These are phyloP conservation scores for Cavia aperea DNA, from an alignment of 2,113 vertebrate species.

Conservation along the genomic window DNA sequence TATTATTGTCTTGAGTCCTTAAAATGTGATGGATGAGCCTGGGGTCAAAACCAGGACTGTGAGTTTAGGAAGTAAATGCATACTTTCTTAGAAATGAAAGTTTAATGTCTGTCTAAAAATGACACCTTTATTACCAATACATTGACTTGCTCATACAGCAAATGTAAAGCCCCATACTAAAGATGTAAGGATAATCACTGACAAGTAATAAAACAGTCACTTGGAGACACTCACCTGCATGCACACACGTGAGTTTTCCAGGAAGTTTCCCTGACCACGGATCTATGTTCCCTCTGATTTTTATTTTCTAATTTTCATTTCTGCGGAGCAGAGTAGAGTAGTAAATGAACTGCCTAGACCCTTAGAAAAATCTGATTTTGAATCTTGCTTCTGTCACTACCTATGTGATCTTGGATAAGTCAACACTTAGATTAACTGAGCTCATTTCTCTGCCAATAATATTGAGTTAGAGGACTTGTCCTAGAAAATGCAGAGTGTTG, in stretches of 20 bases:
- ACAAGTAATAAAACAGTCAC: not conserved
- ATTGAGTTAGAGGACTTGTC: not conserved
- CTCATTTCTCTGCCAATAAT: not conserved
- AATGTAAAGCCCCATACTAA: not conserved
- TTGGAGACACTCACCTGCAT: too few relatives aligned
- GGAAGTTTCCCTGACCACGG: not conserved
- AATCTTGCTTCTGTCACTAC: not conserved
- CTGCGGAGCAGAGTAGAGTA: not conserved
- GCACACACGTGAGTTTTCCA: not conserved
- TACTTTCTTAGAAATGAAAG: not conserved
- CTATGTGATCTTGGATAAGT: not conserved
- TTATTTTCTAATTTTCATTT: not conserved
- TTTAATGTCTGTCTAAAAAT: not conserved
- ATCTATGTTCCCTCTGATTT: not conserved
- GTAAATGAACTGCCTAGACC: not conserved
- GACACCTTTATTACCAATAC: not conserved
- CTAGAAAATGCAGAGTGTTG: not conserved
- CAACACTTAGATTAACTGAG: not conserved
- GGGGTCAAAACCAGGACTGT: not conserved
- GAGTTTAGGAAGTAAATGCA: not conserved
- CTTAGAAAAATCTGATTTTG: constrained; percentile 16
- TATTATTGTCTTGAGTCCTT: not conserved
- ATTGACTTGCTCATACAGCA: not conserved
- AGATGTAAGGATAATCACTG: not conserved
- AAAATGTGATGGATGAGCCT: not conserved